Evolutionary conservation across 2,888 invertebrate species (phyloP).

Genomic region (Quadroppia sp.): DNA sequence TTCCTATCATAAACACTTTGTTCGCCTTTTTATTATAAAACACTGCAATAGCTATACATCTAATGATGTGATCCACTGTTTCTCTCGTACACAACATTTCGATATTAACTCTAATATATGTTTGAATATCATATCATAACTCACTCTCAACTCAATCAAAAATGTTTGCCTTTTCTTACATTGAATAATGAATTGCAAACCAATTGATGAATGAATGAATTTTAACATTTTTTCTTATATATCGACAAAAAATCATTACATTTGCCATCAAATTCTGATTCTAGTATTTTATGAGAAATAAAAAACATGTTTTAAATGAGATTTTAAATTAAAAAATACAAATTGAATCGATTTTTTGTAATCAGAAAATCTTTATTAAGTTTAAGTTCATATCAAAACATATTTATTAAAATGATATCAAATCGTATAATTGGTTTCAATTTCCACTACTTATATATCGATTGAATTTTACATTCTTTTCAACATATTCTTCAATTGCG

Average conservation of each 20-base stretch:
- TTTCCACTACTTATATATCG: neutral
- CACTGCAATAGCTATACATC: neutral
- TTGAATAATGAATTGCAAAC: neutral
- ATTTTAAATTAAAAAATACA: neutral
- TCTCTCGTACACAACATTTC: conserved; percentile 5
- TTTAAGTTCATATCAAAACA: conserved; percentile 9
- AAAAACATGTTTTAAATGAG: neutral
- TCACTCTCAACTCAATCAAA: conserved; percentile 3
- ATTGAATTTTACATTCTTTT: neutral
- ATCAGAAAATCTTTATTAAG: neutral
- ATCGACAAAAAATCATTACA: neutral
- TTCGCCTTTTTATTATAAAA: conserved; percentile 25
- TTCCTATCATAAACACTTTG: conserved; percentile 23
- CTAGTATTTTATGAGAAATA: neutral
- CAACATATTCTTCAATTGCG: neutral
- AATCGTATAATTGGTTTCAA: neutral
- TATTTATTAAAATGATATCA: conserved; percentile 6
- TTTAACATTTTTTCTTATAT: neutral
- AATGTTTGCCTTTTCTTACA: neutral
- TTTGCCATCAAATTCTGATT: neutral
- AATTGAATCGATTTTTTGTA: conserved; percentile 2
- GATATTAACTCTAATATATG: conserved; percentile 20
- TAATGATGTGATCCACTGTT: conserved; percentile 17
- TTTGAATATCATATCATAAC: conserved; percentile 20
- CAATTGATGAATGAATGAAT: conserved; percentile 3